Conservation (phyloP, 2,888 invertebrate genomes). For the Clunio marinus region DNA sequence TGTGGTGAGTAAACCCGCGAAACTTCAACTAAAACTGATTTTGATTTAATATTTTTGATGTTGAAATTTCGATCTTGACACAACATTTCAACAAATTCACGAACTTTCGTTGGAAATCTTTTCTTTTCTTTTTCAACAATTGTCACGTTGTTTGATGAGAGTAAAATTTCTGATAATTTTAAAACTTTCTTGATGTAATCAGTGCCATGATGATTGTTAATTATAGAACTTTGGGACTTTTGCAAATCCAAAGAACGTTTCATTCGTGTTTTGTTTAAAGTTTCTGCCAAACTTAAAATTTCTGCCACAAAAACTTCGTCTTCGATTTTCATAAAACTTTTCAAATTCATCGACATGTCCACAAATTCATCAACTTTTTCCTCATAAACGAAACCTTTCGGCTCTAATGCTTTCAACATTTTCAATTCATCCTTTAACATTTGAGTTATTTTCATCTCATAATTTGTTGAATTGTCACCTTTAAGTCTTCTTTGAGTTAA, state of each 20-base stretch:
- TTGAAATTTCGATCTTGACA: constrained; percentile 13
- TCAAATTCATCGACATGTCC: constrained; percentile 14
- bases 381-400: neutral
- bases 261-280: neutral
- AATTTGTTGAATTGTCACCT: neutral
- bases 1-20: constrained; percentile 13
- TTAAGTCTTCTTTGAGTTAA: neutral
- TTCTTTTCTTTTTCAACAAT: constrained; percentile 1
- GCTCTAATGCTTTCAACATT: neutral
- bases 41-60: neutral
- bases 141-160: neutral
- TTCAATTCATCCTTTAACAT: constrained; percentile 2
- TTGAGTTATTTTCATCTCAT: neutral
- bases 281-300: constrained; percentile 3
- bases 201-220: neutral
- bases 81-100: neutral
- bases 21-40: constrained; percentile 8
- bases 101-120: constrained; percentile 18
- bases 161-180: constrained; percentile 19
- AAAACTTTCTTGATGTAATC: constrained; percentile 29
- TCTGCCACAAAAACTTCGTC: constrained; percentile 25
- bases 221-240: no score
- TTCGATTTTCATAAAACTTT: neutral
- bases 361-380: constrained; percentile 24
- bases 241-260: neutral